Base-by-base conservation (phyloP, 2,113 vertebrate species). In the Lagenorhynchus albirostris region DNA sequence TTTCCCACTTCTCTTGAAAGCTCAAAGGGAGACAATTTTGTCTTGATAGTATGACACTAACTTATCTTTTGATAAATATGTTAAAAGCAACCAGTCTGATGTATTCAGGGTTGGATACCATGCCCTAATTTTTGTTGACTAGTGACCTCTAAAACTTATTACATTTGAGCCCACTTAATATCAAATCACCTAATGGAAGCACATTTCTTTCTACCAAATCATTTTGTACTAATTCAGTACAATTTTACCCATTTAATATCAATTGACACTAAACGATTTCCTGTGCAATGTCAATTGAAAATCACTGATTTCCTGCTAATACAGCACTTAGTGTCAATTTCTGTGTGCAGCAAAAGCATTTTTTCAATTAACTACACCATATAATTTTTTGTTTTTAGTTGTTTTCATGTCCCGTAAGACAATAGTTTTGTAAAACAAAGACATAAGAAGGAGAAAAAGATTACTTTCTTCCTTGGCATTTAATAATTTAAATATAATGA, bases 211-310 rank as follows among this genome's bases (percentile, higher is more conserved):
- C 87, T 68, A 94, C 90, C 90, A 96, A 97, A 97, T 97, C 92
- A 96, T 98, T 98, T 98, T 98, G 91, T 76, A 96, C 98, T 98
- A 98, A 98, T 98, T 98, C 98, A 98, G 98, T 98, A 97, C 73
- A 98, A 98, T 98, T 98, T 95, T 98, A 13, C 10, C 79, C 90
- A 97, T 98, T 98, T 98, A 98, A 97, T 98, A 98, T 96, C 97
- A 98, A 98, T 97, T 98, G 91, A 97, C 98, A 98, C 98, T 98
- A 98, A 98, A 97, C 25, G 95, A 93, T 98, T 98, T 98, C 95
- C 97, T 98, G 86, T 97, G 98, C 97, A 98, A 98, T 91, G 94
- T 96, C 98, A 98, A 98, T 98, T 98, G 98, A 98, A 99, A 98
- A 98, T 98, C 98, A 97, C 98, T 98, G 92, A 91, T 98, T 90